Evolutionary conservation across 2,888 invertebrate genomes (phyloP).

Genomic region (Ophion ellenae): DNA sequence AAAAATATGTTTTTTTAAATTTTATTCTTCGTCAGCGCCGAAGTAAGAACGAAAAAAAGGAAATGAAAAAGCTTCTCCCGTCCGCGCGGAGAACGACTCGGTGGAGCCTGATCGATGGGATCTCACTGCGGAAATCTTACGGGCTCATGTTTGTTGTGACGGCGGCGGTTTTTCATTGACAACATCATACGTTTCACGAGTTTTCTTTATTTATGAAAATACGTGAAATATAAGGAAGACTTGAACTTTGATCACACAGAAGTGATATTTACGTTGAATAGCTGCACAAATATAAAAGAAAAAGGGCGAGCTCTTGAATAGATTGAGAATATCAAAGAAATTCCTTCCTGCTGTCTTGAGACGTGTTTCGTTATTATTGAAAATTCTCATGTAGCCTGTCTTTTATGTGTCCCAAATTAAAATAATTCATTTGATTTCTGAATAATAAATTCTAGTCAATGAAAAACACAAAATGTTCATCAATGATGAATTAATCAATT

Average conservation of each 20-base stretch:
- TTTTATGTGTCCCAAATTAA: too few relatives aligned
- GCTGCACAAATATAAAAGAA: too few relatives aligned
- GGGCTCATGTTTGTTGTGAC: conserved; percentile 78
- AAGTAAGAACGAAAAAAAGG: conserved; percentile 5
- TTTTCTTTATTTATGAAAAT: conserved; percentile 20
- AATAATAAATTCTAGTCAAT: too few relatives aligned
- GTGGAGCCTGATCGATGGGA: conserved; percentile 71
- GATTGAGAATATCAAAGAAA: too few relatives aligned
- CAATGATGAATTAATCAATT: not conserved
- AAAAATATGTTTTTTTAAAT: not conserved
- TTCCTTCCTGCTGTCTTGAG: too few relatives aligned
- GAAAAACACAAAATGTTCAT: too few relatives aligned
- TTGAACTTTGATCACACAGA: not conserved
- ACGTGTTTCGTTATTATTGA: too few relatives aligned
- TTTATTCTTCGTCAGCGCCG: not conserved
- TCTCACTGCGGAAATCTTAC: conserved; percentile 59
- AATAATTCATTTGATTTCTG: too few relatives aligned
- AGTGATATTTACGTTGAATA: not conserved
- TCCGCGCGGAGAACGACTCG: conserved; percentile 1
- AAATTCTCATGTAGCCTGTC: too few relatives aligned
- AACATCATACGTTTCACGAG: conserved; percentile 74
- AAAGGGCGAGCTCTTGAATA: too few relatives aligned
- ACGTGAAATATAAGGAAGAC: not conserved
- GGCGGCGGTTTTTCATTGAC: conserved; percentile 71
- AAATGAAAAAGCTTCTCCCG: not conserved